phyloP scores from a whole-genome alignment of 2,888 invertebrate species.

The Eugnorisma glareosa region DNA sequence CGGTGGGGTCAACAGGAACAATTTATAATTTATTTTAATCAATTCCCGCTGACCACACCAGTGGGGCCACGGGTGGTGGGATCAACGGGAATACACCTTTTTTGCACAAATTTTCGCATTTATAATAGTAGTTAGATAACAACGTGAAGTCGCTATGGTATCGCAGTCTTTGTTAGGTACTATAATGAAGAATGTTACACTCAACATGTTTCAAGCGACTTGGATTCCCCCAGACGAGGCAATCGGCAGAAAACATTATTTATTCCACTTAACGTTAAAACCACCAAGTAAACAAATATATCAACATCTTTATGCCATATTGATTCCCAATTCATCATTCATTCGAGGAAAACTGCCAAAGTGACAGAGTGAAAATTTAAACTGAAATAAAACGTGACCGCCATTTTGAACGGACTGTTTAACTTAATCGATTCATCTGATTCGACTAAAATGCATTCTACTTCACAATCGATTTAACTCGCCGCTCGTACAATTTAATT shows the following conservation, averaged over 20 bases:
- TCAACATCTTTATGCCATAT: slow-evolving; percentile 59
- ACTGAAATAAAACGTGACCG: slow-evolving; percentile 80
- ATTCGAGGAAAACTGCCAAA: slow-evolving; percentile 75
- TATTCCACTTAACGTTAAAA: slow-evolving; percentile 9
- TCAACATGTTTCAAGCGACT: not conserved
- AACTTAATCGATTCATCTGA: slow-evolving; percentile 80
- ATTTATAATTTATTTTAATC: too few relatives aligned
- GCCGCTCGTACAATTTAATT: slow-evolving; percentile 82
- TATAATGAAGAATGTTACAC: not conserved
- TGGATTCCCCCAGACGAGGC: not conserved
- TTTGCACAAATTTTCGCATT: too few relatives aligned
- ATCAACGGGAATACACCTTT: too few relatives aligned
- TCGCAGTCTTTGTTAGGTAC: too few relatives aligned
- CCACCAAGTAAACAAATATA: slow-evolving; percentile 56
- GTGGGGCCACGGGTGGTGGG: too few relatives aligned
- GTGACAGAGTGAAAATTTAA: slow-evolving; percentile 80
- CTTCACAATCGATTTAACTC: slow-evolving; percentile 87
- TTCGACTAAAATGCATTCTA: slow-evolving; percentile 84
- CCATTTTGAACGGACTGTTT: slow-evolving; percentile 77
- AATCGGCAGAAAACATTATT: not conserved
- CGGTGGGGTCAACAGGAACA: too few relatives aligned
- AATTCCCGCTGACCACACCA: too few relatives aligned
- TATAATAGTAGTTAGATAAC: too few relatives aligned
- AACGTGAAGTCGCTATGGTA: too few relatives aligned
- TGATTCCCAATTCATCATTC: slow-evolving; percentile 64